Conservation (phyloP, 2,888 invertebrate genomes). For the Tenthredo distinguenda region DNA sequence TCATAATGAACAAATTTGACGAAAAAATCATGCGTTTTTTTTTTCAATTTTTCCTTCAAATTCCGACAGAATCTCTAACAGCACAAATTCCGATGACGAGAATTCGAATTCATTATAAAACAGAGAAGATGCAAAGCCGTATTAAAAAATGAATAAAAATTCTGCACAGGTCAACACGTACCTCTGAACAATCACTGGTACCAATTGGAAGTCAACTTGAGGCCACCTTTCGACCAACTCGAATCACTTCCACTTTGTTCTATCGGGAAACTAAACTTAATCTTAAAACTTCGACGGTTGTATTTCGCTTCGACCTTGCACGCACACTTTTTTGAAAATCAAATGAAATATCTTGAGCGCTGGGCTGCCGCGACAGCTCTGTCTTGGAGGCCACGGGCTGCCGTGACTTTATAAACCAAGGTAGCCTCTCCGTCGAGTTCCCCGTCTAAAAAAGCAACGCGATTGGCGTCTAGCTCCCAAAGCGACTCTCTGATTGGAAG, state of each 20-base stretch:
- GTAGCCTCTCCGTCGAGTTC: constrained; percentile 64
- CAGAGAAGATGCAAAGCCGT: neutral
- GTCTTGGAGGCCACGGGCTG: constrained; percentile 74
- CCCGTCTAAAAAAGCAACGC: constrained; percentile 61
- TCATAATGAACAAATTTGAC: neutral
- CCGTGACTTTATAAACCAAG: constrained; percentile 77
- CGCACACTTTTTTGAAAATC: constrained; percentile 45
- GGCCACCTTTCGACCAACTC: constrained; percentile 42
- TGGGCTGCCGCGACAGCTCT: constrained; percentile 77
- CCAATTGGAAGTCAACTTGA: constrained; percentile 61
- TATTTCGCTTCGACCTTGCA: neutral
- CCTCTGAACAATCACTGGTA: constrained; percentile 66
- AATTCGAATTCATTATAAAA: neutral
- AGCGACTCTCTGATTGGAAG: constrained; percentile 63
- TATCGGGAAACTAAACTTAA: constrained; percentile 48
- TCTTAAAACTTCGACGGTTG: neutral
- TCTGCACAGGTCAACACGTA: constrained; percentile 58
- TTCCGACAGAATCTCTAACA: too few species aligned
- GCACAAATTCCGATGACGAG: neutral
- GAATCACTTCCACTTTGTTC: constrained; percentile 50
- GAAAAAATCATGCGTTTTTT: neutral
- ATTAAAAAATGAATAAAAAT: neutral
- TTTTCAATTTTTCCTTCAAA: neutral
- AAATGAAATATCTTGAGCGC: constrained; percentile 68
- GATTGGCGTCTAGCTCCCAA: constrained; percentile 69